Base-by-base conservation (phyloP, 2,113 vertebrate genomes). In the Hydropotes inermis region DNA sequence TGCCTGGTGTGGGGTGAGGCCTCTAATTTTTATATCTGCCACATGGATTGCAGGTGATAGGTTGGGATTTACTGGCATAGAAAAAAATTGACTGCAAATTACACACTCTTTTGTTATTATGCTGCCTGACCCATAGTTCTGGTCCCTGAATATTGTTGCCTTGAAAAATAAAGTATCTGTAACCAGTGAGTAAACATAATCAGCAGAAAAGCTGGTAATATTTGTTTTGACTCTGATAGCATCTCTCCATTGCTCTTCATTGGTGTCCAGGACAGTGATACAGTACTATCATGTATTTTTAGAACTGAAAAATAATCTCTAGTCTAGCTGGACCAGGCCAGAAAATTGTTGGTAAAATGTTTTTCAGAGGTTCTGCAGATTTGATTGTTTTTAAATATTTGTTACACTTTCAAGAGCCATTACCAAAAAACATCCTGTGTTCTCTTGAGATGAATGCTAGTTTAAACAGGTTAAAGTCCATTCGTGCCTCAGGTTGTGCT, bases 91-190 rank as follows among this genome's bases (percentile, higher is more conserved):
- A 3, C 39, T 90, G 47, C 83, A 70, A 67, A 82, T 21, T 52
- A 0, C 19, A 23, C 33, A 61, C 14, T 93, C 14, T 84, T 76
- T 84, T 45, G 91, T 94, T 89, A 43, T 15, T 47, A 13, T 12
- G 30, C 86, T 96, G 79, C 3, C 39, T 92, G 47, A 64, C 57
- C 58, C 74, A 39, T 79, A 83, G 30, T 67, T 79, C 21, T 87
- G 27, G 60, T 88, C 79, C 78, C 52, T 97, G 95, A 87, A 58
- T 85, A 60, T 61, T 89, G 19, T 79, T 94, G 58, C 58, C 70
- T 88, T 95, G 45, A 90, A 88, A 96, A 93, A 74, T 47, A 91
- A 96, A 93, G 23, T 58, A 19, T 21, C 27, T 57, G 78, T 76
- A 95, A 94, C 74, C 12, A 83, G 28, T n/a, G 28, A 97, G 28